Base-by-base conservation (phyloP, 2,113 vertebrate genomes). In the Xenus cinereus region DNA sequence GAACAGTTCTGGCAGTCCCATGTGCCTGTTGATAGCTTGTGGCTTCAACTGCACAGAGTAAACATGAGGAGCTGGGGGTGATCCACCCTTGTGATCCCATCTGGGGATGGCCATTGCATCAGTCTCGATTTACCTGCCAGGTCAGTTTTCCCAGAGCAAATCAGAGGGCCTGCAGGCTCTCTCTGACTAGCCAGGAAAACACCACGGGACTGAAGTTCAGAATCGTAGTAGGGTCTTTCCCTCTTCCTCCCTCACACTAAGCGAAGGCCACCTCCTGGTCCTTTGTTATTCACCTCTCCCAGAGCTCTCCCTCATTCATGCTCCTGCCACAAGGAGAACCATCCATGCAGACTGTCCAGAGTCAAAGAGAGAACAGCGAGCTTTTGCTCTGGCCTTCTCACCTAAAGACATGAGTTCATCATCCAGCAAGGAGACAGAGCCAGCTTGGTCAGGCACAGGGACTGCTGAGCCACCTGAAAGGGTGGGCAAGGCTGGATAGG, bases 321-420 rank as follows among this genome's bases (percentile, higher is more conserved):
- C 17, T 91, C 3, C 15, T 67, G 39, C 24, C 43, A 14, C 27
- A 71, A 53, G 53, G 21, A 79, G 21, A 84, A 46, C 30, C n/a
- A 75, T 43, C 73, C 51, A 41, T 1, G 4, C 68, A 74, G 64
- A 71, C 32, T 72, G 32, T 21, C 27, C 28, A 50, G 28, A 82
- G 23, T n/a, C 30, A 72, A 54, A 43, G 9, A 64, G 5, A 56
- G 33, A 87, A 84, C 7, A 22, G 39, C 18, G 43, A 77, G 22
- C 6, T 82, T 88, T 90, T 43, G 35, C 73, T 76, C n/a, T 78
- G 20, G 46, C 24, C 26, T 90, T 72, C 98, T 98, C 91, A 98
- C 99, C 99, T 93, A 99, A 98, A 71, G 99, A 99, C 99, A 99
- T 99, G 78, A 99, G 99, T 82, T 99, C 99, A 66, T 99, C 99